A percentile compares a stretch with the other conserved stretches of the same genome.
These are phyloP conservation scores for Meloidogyne chitwoodi DNA, from an alignment of 1,140 invertebrate species.

Conservation along the genomic window DNA sequence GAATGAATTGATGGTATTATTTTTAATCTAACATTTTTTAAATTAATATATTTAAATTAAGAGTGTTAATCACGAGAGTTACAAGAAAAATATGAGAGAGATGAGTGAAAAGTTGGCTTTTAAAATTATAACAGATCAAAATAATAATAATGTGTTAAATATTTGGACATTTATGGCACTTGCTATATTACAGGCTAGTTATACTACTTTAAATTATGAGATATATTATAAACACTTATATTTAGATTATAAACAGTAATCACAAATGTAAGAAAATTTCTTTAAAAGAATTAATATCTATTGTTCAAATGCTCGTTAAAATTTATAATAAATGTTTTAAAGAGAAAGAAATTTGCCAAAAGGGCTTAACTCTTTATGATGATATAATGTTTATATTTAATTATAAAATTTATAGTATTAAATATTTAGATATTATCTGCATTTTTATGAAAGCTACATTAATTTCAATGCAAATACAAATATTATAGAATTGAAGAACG, in stretches of 20 bases:
- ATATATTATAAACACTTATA: too few relatives aligned
- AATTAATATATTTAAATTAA: slow-evolving; percentile 24
- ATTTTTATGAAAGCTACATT: not conserved
- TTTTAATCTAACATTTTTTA: not conserved
- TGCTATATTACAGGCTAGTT: slow-evolving; percentile 19
- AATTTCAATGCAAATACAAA: not conserved
- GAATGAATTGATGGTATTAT: too few relatives aligned
- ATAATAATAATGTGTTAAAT: slow-evolving; percentile 43
- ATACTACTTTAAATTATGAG: too few relatives aligned
- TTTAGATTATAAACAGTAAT: not conserved
- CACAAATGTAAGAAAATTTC: not conserved
- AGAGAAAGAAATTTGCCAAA: not conserved
- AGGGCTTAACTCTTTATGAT: not conserved
- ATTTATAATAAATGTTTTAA: not conserved
- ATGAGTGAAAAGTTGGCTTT: slow-evolving; percentile 46
- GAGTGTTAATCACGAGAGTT: slow-evolving; percentile 21
- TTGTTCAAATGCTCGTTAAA: not conserved
- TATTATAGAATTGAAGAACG: not conserved
- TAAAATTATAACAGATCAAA: slow-evolving; percentile 45
- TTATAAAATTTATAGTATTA: too few relatives aligned
- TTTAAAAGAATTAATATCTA: not conserved
- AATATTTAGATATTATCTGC: not conserved
- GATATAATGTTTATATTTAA: not conserved
- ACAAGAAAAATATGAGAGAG: slow-evolving; percentile 20
- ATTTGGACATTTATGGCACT: slow-evolving; percentile 49